Evolutionary conservation across 2,888 invertebrate genomes (phyloP).

Genomic region (Ichneumoninae sp.): DNA sequence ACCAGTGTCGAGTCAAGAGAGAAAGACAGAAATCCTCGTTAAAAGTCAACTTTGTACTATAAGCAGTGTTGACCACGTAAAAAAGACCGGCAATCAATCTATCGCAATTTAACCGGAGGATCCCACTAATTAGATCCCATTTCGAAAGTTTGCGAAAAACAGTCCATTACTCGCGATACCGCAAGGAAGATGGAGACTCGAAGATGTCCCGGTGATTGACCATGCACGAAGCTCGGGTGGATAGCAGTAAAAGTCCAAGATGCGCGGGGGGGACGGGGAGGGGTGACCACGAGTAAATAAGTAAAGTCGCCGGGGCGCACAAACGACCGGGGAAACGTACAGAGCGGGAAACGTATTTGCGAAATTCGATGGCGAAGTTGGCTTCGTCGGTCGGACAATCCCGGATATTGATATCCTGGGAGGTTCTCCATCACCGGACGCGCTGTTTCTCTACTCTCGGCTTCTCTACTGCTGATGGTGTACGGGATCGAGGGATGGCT

Average conservation of each 20-base stretch:
- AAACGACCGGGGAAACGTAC: conserved; percentile 31
- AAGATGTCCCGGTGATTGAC: conserved; percentile 1
- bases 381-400: conserved; percentile 73
- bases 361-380: conserved; percentile 78
- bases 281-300: conserved; percentile 48
- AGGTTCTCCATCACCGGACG: conserved; percentile 74
- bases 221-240: not conserved
- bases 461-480: conserved; percentile 1
- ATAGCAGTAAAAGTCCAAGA: conserved; percentile 6
- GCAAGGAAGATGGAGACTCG: not conserved
- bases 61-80: not conserved
- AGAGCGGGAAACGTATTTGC: conserved; percentile 71
- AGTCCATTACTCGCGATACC: conserved; percentile 27
- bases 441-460: conserved; percentile 56
- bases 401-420: conserved; percentile 79
- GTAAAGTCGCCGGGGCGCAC: conserved; percentile 42
- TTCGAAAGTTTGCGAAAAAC: conserved; percentile 6
- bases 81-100: conserved; percentile 41
- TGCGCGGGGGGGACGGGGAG: not conserved
- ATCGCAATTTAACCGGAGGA: conserved; percentile 32
- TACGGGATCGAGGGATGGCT: conserved; percentile 14
- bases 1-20: conserved; percentile 31
- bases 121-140: conserved; percentile 15
- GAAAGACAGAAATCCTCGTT: conserved; percentile 15
- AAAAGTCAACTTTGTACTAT: too few species aligned